phyloP scores from a whole-genome alignment of 2,797 vertebrate genomes.

The Pygocentrus nattereri region DNA sequence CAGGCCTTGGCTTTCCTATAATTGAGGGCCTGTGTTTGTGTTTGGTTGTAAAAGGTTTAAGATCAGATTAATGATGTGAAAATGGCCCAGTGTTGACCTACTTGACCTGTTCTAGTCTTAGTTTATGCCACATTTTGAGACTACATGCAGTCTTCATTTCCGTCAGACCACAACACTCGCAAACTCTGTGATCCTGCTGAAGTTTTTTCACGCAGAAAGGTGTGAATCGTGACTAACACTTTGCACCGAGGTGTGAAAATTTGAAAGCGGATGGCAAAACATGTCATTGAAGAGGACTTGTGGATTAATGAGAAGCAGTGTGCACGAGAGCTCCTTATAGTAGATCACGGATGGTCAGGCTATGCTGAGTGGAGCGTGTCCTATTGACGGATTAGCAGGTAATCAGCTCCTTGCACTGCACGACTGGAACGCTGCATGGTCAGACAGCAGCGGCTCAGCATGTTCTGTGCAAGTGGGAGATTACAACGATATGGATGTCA shows the following conservation, averaged over 20 bases:
- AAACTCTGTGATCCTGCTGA: too few species aligned
- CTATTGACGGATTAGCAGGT: slow-evolving; percentile 51
- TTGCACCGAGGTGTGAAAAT: slow-evolving; percentile 22
- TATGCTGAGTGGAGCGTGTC: slow-evolving; percentile 33
- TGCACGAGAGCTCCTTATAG: slow-evolving; percentile 43
- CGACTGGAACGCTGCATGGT: background rate
- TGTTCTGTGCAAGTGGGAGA: background rate
- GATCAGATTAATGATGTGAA: background rate
- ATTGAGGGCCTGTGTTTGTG: background rate
- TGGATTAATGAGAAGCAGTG: slow-evolving; percentile 30
- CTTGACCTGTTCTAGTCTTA: background rate
- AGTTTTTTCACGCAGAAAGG: background rate
- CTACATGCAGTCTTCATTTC: too few species aligned
- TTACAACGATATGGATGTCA: background rate
- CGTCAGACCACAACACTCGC: too few species aligned
- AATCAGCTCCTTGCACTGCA: slow-evolving; percentile 8
- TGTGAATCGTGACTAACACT: background rate
- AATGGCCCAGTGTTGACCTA: background rate
- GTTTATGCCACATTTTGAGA: too few species aligned
- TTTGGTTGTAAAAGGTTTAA: background rate
- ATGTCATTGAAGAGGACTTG: background rate
- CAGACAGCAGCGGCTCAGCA: background rate
- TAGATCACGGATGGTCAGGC: slow-evolving; percentile 48
- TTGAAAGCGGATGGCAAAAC: background rate
- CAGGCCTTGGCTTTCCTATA: background rate